Evolutionary conservation across 1,140 invertebrate species (phyloP).

Genomic region (Philaenus spumarius): DNA sequence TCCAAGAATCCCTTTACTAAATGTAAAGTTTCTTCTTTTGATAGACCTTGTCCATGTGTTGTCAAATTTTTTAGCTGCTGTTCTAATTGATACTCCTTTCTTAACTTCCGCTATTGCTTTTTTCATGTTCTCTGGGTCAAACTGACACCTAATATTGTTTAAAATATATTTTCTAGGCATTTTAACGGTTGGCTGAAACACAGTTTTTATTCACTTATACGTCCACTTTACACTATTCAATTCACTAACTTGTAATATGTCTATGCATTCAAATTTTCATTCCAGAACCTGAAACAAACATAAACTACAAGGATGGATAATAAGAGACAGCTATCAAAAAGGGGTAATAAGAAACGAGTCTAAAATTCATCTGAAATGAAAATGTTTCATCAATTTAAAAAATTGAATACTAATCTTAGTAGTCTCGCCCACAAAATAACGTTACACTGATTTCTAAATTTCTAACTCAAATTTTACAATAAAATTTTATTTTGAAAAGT

Average conservation of each 20-base stretch:
- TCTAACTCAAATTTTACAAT: too few species aligned
- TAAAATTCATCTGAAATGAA: too few species aligned
- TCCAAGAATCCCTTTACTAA: background rate
- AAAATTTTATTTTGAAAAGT: too few species aligned
- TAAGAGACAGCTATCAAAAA: background rate
- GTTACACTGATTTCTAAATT: too few species aligned
- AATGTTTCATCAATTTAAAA: too few species aligned
- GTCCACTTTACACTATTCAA: too few species aligned
- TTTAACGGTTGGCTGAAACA: background rate
- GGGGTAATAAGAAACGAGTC: background rate
- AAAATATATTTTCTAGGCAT: slow-evolving; percentile 5
- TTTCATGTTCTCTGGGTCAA: background rate
- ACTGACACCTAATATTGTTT: slow-evolving; percentile 1
- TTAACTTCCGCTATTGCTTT: background rate
- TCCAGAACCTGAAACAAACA: slow-evolving; percentile 1
- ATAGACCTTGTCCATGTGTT: background rate
- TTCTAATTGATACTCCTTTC: background rate
- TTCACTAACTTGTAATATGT: background rate
- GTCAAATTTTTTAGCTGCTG: background rate
- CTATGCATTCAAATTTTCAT: background rate
- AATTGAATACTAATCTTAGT: too few species aligned
- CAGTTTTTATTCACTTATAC: background rate
- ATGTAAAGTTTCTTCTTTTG: background rate
- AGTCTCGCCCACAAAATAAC: too few species aligned
- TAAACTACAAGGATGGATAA: background rate